These are phyloP conservation scores for Potamilus streckersoni DNA, from an alignment of 1,140 invertebrate species.

Conservation along the genomic window DNA sequence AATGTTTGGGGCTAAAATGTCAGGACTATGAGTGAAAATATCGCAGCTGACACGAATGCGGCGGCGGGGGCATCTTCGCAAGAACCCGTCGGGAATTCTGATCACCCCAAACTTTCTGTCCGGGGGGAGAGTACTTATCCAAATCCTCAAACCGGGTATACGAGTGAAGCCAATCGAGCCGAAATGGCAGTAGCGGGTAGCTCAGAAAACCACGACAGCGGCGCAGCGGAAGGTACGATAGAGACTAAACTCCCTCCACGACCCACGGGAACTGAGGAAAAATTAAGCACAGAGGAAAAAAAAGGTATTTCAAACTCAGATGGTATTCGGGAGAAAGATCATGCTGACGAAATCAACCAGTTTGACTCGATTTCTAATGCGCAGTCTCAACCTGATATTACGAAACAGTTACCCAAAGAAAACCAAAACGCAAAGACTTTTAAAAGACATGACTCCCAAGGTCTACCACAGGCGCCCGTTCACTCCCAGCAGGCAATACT, in stretches of 20 bases:
- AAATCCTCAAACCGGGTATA: not conserved
- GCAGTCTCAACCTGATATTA: slow-evolving; percentile 28
- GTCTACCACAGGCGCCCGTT: slow-evolving; percentile 11
- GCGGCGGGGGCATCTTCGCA: slow-evolving; percentile 6
- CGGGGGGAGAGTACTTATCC: not conserved
- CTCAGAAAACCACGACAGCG: slow-evolving; percentile 7
- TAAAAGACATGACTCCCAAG: slow-evolving; percentile 13
- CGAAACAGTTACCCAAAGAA: slow-evolving; percentile 14
- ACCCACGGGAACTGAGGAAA: slow-evolving; percentile 7
- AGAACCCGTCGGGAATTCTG: slow-evolving; percentile 8
- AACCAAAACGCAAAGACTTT: not conserved
- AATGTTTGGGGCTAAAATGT: slow-evolving; percentile 6
- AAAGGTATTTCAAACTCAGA: not conserved
- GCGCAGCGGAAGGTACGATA: not conserved
- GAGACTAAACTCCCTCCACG: not conserved
- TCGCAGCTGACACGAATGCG: slow-evolving; percentile 1
- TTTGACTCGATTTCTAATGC: slow-evolving; percentile 51
- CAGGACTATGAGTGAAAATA: slow-evolving; percentile 12
- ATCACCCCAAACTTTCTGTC: not conserved
- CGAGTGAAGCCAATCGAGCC: slow-evolving; percentile 2
- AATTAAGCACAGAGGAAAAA: not conserved
- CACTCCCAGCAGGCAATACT: slow-evolving; percentile 1
- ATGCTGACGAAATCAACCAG: slow-evolving; percentile 41
- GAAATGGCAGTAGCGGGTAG: slow-evolving; percentile 5
- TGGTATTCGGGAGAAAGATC: slow-evolving; percentile 35